Evolutionary conservation across 2,888 invertebrate genomes (phyloP).

Genomic region (Drosophila formosana): DNA sequence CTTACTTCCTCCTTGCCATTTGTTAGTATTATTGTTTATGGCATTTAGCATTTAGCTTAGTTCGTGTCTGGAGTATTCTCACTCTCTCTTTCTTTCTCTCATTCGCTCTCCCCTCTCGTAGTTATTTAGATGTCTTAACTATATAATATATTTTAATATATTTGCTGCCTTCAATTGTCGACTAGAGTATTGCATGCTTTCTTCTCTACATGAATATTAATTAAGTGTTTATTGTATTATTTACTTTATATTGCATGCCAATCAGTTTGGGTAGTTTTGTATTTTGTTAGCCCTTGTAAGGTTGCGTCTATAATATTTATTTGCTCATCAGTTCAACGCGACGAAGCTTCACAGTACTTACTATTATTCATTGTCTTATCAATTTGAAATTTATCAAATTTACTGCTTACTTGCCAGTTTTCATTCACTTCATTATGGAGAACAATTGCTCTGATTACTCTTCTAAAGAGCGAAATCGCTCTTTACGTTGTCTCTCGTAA

Average conservation of each 20-base stretch:
- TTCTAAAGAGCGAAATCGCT: background rate
- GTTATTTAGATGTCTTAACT: background rate
- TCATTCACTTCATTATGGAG: background rate
- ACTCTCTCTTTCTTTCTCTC: background rate
- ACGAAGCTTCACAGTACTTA: background rate
- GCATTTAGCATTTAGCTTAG: slow-evolving; percentile 17
- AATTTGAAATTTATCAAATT: background rate
- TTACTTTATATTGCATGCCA: background rate
- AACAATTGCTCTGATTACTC: background rate
- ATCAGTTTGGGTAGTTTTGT: background rate
- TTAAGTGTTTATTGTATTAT: background rate
- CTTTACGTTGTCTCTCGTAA: background rate
- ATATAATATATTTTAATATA: background rate
- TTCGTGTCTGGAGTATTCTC: slow-evolving; percentile 12
- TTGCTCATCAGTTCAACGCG: background rate
- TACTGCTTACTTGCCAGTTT: background rate
- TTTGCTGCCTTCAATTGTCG: background rate
- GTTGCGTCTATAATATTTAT: background rate
- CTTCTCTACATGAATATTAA: background rate
- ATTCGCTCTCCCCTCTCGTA: background rate
- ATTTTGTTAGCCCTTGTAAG: background rate
- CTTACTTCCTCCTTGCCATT: slow-evolving; percentile 4
- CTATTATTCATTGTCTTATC: background rate
- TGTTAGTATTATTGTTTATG: slow-evolving; percentile 25
- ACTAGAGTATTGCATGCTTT: background rate